These are phyloP conservation scores for Dermochelys coriacea DNA, from an alignment of 2,797 vertebrate genomes.

Conservation along the genomic window DNA sequence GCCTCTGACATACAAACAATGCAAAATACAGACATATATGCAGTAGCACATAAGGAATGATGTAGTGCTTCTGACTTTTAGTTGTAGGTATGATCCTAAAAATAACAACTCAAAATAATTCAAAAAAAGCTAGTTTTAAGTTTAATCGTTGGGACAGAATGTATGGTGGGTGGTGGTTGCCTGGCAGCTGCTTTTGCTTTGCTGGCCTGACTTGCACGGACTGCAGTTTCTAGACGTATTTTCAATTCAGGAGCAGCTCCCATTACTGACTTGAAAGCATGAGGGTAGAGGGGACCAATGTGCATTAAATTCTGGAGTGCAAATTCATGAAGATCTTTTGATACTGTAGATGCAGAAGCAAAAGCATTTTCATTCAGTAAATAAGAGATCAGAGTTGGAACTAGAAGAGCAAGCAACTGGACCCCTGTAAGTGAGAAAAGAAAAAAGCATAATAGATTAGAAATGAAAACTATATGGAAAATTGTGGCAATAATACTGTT, in stretches of 20 bases:
- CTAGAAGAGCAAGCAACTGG: constrained; percentile 94
- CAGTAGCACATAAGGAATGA: constrained; percentile 54
- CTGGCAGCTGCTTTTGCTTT: constrained; percentile 92
- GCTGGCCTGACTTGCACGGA: constrained; percentile 95
- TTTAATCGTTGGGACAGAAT: constrained; percentile 97
- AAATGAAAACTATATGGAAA: neutral
- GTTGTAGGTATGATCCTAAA: constrained; percentile 46
- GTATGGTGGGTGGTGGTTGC: constrained; percentile 89
- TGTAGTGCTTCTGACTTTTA: constrained; percentile 52
- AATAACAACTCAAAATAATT: constrained; percentile 73
- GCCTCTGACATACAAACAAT: constrained; percentile 67
- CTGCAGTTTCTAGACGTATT: constrained; percentile 93
- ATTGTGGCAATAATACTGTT: neutral
- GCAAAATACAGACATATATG: constrained; percentile 63
- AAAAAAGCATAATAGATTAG: neutral
- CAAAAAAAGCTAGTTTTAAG: constrained; percentile 98
- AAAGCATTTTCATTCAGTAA: constrained; percentile 94
- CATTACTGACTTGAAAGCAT: constrained; percentile 96
- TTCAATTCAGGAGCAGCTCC: constrained; percentile 97
- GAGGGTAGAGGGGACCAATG: constrained; percentile 96
- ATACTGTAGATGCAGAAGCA: constrained; percentile 86
- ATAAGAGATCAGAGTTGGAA: constrained; percentile 96
- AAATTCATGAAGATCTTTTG: constrained; percentile 94
- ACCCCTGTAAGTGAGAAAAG: constrained; percentile 83
- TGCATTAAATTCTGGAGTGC: constrained; percentile 98